Evolutionary conservation across 2,888 invertebrate species (phyloP).

Genomic region (Mythimna ferrago): DNA sequence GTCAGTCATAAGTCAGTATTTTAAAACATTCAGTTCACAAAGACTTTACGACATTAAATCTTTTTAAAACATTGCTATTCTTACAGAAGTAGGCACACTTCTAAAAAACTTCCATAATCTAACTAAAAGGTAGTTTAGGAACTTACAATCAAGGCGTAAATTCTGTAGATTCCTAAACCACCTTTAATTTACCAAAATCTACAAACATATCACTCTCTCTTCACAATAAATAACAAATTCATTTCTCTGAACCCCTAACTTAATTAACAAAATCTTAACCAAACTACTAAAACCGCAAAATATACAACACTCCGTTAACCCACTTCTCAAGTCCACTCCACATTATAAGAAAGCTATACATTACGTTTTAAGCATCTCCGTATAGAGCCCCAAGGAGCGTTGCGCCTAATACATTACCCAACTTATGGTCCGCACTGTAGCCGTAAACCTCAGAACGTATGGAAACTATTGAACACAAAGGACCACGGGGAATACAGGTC

Average conservation of each 20-base stretch:
- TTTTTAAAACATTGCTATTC: constrained; percentile 56
- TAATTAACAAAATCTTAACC: constrained; percentile 9
- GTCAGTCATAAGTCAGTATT: neutral
- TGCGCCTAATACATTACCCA: constrained; percentile 75
- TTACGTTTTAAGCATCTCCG: constrained; percentile 58
- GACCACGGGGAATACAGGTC: constrained; percentile 63
- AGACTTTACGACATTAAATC: constrained; percentile 45
- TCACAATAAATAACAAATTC: neutral
- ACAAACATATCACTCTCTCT: neutral
- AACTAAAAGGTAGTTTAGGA: too few relatives aligned
- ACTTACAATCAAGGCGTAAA: too few relatives aligned
- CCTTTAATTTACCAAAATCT: neutral
- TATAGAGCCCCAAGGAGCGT: constrained; percentile 61
- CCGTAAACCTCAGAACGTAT: constrained; percentile 72
- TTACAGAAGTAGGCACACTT: constrained; percentile 57
- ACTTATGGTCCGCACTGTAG: constrained; percentile 73
- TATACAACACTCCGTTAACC: constrained; percentile 19
- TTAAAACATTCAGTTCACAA: constrained; percentile 1
- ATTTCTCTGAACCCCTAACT: neutral
- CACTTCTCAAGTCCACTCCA: constrained; percentile 25
- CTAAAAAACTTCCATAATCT: constrained; percentile 66
- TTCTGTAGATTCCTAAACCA: neutral
- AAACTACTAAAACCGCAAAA: neutral
- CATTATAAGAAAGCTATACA: constrained; percentile 59
- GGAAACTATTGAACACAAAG: constrained; percentile 73